Percentiles rank a stretch among this genome's conserved stretches.
These are phyloP conservation scores for Seira ritae DNA, from an alignment of 2,888 invertebrate genomes.

Conservation along the genomic window DNA sequence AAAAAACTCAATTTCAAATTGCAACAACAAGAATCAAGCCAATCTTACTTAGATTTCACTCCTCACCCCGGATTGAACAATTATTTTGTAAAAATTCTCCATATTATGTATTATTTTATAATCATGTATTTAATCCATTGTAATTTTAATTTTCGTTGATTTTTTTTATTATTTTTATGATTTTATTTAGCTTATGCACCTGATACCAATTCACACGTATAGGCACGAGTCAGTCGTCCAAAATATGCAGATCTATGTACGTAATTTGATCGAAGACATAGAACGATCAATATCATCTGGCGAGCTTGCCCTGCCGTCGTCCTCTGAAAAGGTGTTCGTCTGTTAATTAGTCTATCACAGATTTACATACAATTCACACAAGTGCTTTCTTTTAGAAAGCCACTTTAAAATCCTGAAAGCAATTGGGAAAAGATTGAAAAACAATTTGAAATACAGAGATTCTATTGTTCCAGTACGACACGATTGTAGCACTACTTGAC, in stretches of 20 bases:
- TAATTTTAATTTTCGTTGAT: slow-evolving; percentile 36
- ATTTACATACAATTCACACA: background rate
- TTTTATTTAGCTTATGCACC: slow-evolving; percentile 72
- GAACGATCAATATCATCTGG: slow-evolving; percentile 55
- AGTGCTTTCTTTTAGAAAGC: no score
- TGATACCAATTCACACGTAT: slow-evolving; percentile 73
- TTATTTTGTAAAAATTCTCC: no score
- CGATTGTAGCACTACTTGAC: background rate
- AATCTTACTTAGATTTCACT: no score
- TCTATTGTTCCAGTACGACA: no score
- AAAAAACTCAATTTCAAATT: no score
- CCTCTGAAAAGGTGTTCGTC: slow-evolving; percentile 65
- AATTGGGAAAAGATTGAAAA: no score
- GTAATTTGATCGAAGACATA: slow-evolving; percentile 67
- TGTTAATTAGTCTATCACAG: background rate
- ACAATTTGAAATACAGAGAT: no score
- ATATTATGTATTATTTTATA: no score
- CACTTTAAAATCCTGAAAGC: no score
- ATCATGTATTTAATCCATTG: no score
- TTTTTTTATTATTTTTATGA: slow-evolving; percentile 32
- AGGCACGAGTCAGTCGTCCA: slow-evolving; percentile 71
- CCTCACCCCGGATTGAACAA: no score
- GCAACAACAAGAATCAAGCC: no score
- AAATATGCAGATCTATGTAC: slow-evolving; percentile 72
- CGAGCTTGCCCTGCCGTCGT: slow-evolving; percentile 66